These are phyloP conservation scores for Vespertilio murinus DNA, from an alignment of 2,797 vertebrate genomes.

Conservation along the genomic window DNA sequence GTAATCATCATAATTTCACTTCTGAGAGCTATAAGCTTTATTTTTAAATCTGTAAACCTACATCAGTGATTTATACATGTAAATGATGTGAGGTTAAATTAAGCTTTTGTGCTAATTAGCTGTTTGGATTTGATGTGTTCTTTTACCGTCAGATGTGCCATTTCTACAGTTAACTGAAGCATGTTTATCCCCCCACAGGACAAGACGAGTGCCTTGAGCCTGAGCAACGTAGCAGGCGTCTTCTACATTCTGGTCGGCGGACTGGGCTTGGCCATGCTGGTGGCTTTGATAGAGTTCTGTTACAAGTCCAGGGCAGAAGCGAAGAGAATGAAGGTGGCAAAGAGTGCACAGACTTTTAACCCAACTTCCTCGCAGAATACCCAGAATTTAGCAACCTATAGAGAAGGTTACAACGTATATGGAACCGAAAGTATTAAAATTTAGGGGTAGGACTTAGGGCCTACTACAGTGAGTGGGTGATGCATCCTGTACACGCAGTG, in stretches of 20 bases:
- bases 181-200: constrained; percentile 90
- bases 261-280: constrained; percentile 99
- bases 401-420: constrained; percentile 99
- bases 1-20: constrained; percentile 61
- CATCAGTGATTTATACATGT: not conserved
- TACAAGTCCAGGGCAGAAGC: constrained; percentile 99
- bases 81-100: constrained; percentile 63
- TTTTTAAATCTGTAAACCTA: constrained; percentile 12
- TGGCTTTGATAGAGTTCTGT: constrained; percentile 99
- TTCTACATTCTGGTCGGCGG: constrained; percentile 99
- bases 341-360: constrained; percentile 97
- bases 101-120: constrained; percentile 55
- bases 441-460: constrained; percentile 99
- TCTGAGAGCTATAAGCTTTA: constrained; percentile 49
- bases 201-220: constrained; percentile 99
- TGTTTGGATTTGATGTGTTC: constrained; percentile 55
- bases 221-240: constrained; percentile 99
- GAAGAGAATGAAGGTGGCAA: constrained; percentile 99
- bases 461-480: constrained; percentile 92
- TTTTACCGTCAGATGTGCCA: constrained; percentile 45
- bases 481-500: constrained; percentile 89
- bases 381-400: constrained; percentile 99
- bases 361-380: constrained; percentile 99
- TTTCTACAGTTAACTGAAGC: constrained; percentile 75
- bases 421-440: constrained; percentile 99